Evolutionary conservation across 2,797 vertebrate species (phyloP), one percentile per base, ranked within the genome.

Genomic region (Podarcis siculus): DNA sequence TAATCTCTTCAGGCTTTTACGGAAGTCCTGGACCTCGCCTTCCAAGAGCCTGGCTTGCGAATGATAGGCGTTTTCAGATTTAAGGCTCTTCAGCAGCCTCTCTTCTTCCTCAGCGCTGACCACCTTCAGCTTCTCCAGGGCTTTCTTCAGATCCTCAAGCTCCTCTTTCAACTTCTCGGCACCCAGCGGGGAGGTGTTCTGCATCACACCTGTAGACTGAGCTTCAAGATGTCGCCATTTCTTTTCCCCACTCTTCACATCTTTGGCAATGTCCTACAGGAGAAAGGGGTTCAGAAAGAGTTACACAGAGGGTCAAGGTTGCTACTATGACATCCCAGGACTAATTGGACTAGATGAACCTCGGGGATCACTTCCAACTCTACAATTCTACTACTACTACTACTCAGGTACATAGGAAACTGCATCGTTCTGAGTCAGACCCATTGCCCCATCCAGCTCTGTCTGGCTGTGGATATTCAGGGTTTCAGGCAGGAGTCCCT

Each of bases 141-240:
- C 95, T 27, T 94, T 95, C 79, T 97, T 94, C 92, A 99, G 95
- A 87, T 98, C 97, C 93, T 98, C 98, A 0, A 98, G 96, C 77
- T 98, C 98, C 72, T 95, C 92, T 4, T 96, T 95, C 87, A 98
- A 96, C 88, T 92, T 92, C 88, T 97, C 97, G 0, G 98, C 97
- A 12, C 98, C 99, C 0, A 97, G 89, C 0, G 98, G 98, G 72
- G 98, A 99, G 0, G 98, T 98, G 92, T 97, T 97, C 81, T 89
- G 93, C 90, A 97, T 96, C 83, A 99, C 96, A 0, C 91, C 92
- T 42, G 92, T 93, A 0, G 97, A 97, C 75, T 97, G 76, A 3
- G 86, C 93, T 95, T 99, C 98, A 32, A 99, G 96, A 66, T 95
- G 87, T 87, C 93, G 96, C 94, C 98, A 90, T 32, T 98, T 97